phyloP scores from a whole-genome alignment of 1,140 invertebrate genomes.

The Maconellicoccus hirsutus region DNA sequence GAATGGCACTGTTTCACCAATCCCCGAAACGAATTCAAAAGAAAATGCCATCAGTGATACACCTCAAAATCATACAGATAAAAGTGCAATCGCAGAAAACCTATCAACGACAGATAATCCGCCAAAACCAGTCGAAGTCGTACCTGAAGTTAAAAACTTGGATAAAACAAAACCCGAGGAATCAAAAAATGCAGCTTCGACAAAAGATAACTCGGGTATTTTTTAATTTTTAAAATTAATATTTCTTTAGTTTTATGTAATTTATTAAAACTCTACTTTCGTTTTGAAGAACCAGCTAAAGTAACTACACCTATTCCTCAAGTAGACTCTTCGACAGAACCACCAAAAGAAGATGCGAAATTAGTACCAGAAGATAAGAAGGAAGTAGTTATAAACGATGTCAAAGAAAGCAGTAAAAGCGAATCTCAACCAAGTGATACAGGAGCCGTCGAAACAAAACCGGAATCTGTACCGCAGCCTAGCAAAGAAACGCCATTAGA shows the following conservation, averaged over 20 bases:
- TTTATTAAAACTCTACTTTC: background rate
- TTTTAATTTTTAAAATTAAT: background rate
- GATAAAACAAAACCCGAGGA: background rate
- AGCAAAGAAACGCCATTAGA: background rate
- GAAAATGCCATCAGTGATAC: background rate
- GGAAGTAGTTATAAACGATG: background rate
- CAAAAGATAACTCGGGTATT: slow-evolving; percentile 6
- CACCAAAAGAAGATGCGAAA: background rate
- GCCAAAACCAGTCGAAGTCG: background rate
- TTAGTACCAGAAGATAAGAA: background rate
- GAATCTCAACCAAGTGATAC: background rate
- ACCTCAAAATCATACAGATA: background rate
- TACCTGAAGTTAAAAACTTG: background rate
- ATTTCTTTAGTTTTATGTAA: background rate
- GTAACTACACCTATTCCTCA: background rate
- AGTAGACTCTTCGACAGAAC: background rate
- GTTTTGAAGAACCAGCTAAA: background rate
- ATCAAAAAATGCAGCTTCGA: background rate
- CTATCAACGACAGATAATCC: background rate
- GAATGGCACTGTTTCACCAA: background rate
- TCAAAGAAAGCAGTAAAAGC: background rate
- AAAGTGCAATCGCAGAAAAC: background rate
- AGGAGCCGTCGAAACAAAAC: background rate
- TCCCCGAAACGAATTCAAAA: background rate
- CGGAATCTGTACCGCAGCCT: background rate